Evolutionary conservation across 1,140 invertebrate species (phyloP).

Genomic region (Nebria ingens): DNA sequence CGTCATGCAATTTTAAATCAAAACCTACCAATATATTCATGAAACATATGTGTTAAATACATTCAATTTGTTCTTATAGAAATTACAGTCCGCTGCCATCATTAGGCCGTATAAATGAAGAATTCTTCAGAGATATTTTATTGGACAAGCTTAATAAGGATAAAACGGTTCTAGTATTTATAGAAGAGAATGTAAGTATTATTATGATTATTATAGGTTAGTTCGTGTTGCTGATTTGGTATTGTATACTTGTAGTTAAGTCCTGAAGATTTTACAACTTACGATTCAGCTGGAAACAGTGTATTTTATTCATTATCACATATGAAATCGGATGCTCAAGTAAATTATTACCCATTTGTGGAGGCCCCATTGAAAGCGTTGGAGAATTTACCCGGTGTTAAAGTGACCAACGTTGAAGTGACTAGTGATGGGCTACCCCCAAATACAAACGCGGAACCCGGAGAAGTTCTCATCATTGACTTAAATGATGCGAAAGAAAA

Average conservation of each 20-base stretch:
- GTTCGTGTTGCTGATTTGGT: slow-evolving; percentile 2
- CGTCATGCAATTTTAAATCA: no score
- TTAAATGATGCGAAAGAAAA: slow-evolving; percentile 34
- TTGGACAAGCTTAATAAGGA: slow-evolving; percentile 22
- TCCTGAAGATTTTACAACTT: slow-evolving; percentile 32
- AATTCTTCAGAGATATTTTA: slow-evolving; percentile 28
- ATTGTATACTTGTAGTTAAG: slow-evolving; percentile 27
- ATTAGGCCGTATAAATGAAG: slow-evolving; percentile 19
- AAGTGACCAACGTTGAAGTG: slow-evolving; percentile 22
- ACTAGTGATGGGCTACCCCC: slow-evolving; percentile 21
- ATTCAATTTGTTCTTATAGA: neutral
- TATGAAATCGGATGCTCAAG: slow-evolving; percentile 20
- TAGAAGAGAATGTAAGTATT: slow-evolving; percentile 28
- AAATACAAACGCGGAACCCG: slow-evolving; percentile 23
- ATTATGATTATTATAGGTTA: neutral
- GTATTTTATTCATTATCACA: slow-evolving; percentile 21
- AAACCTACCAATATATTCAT: no score
- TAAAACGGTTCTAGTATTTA: slow-evolving; percentile 27
- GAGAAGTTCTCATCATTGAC: slow-evolving; percentile 29
- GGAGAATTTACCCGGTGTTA: slow-evolving; percentile 18
- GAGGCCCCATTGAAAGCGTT: slow-evolving; percentile 26
- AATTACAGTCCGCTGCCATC: slow-evolving; percentile 2
- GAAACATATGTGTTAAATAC: no score
- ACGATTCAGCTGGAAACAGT: slow-evolving; percentile 21
- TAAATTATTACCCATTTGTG: slow-evolving; percentile 29